These are phyloP conservation scores for Malacoraja senta DNA, from an alignment of 2,797 vertebrate species.

Conservation along the genomic window DNA sequence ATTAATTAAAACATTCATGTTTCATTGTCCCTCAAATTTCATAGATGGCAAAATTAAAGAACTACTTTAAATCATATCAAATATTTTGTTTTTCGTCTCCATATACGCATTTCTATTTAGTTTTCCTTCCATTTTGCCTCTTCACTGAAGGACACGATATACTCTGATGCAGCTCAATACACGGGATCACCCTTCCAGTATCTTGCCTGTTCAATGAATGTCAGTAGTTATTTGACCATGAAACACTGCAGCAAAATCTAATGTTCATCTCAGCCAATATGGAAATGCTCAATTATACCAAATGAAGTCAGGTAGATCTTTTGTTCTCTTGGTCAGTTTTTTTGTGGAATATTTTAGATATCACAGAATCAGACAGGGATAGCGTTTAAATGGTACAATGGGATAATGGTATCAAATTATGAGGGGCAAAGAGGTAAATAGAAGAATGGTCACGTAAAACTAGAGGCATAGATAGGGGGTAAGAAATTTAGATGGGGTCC, in stretches of 20 bases:
- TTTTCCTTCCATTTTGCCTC: neutral
- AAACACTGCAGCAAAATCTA: neutral
- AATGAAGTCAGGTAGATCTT: neutral
- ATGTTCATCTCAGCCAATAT: neutral
- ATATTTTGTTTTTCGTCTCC: neutral
- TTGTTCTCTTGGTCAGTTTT: neutral
- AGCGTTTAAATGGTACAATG: too few species aligned
- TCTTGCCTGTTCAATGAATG: neutral
- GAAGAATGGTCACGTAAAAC: too few species aligned
- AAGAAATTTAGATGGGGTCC: too few species aligned
- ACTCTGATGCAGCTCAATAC: neutral
- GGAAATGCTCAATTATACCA: neutral
- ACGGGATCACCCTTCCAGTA: neutral
- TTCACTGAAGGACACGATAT: neutral
- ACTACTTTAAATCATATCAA: neutral
- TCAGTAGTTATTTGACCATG: neutral
- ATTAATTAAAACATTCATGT: neutral
- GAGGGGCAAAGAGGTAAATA: too few species aligned
- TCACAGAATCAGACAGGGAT: too few species aligned
- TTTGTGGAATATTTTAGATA: neutral
- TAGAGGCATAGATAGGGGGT: too few species aligned
- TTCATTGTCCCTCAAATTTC: neutral
- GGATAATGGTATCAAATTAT: too few species aligned
- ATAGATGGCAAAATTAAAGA: neutral
- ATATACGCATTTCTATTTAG: neutral